Evolutionary conservation across 2,888 invertebrate species (phyloP), one percentile per base, ranked within the genome.

Genomic region (Leptopilina myrica): DNA sequence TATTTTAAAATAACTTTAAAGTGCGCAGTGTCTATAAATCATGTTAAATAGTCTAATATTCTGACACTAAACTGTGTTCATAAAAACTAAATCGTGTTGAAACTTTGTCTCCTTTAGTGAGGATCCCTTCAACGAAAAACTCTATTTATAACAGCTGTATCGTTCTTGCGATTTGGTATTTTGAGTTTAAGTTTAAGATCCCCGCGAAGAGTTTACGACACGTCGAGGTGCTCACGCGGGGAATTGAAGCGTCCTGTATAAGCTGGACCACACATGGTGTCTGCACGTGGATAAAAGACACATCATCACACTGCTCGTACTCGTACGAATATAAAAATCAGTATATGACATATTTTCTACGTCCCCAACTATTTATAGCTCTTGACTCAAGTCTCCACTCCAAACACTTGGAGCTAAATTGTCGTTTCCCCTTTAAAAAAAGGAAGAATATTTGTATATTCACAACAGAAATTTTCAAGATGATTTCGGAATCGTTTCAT

Each of bases 311-410:
- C 73, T 79, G 76, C 79, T 77, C 80, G 83, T 85, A n/a, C 80
- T 78, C 81, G 83, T 79, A 81, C 77, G 56, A 82, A 86, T 88
- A 87, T 87, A 88, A 87, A 89, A 89, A 88, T 85, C 87, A 87
- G 88, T 83, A 82, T 85, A 87, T 86, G 88, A 89, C 88, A 90
- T 89, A 90, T 90, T 90, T 90, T 88, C 84, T 78, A 85, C 82
- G 82, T 69, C 82, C 56, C 76, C 9, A 40, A 76, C 82, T 87
- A 87, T 86, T 86, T 86, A 85, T 87, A 87, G 80, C 79, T 76
- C 73, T 81, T 86, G 86, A 86, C 79, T 80, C 79, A 79, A 65
- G 56, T 43, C 49, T 53, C 69, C 53, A 69, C 69, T 69, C 53
- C 49, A 69, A 69, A 69, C 26, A 53, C 49, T 69, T 26, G 49